Base-by-base conservation (phyloP, 2,888 invertebrate genomes). In the Cylloceria caligata region DNA sequence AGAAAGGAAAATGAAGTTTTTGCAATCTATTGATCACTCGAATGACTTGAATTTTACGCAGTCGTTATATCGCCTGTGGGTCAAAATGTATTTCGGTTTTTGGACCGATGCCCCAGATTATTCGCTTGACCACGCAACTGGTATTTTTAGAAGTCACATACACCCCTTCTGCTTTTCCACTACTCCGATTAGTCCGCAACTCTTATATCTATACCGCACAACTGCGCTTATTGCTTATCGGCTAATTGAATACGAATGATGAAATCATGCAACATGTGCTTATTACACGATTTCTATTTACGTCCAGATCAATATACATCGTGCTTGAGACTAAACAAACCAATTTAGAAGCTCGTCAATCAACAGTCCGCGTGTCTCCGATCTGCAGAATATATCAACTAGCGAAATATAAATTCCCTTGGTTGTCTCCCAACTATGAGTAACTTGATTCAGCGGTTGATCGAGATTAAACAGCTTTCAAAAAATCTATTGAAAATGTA, bases 111-210 rank as follows among this genome's bases (percentile, higher is more conserved):
- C 86, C 90, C 89, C 87, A 88, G 87, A 90, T 90, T 89, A 91
- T 91, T 90, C 85, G 88, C 88, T 88, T 86, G 89, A 87, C 88
- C 89, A 88, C 88, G 88, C 87, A 89, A 88, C 80, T 87, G 82
- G 83, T 92, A 92, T 91, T 91, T 89, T 91, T 92, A 91, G 91
- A 87, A 86, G 86, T 80, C 87, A 88, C 65, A 68, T 55, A 76
- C 62, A 79, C 39, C 71, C 24, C 47, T 16, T 30, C 55, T n/a
- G 11, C 52, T 76, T 76, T 76, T 21, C 55, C 72, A 49, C 74
- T 55, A 13, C 52, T 52, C 24, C 74, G 74, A 75, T 71, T 39
- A 47, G 19, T 65, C 27, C 60, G 60, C 71, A 11, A 60, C 57
- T 55, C 7, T n/a, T 64, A 67, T 74, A 52, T 36, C 62, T 64